A percentile compares a stretch with the other conserved stretches of the same genome.
Conservation (phyloP, 2,888 invertebrate genomes). For the Acleris literana region DNA sequence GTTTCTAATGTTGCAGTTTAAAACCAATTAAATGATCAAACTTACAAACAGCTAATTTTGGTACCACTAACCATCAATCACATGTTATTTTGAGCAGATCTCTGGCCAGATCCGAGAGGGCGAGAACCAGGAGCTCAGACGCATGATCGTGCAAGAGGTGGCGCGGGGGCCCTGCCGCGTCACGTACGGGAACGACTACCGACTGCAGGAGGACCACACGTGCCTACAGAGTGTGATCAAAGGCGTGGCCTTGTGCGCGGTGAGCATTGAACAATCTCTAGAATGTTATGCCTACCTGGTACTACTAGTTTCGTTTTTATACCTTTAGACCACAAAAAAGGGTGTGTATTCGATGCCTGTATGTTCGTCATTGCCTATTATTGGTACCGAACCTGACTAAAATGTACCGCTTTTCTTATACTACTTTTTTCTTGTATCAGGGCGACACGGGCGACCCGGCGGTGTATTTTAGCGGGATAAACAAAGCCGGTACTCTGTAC, state of each 20-base stretch:
- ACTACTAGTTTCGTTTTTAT: too few relatives aligned
- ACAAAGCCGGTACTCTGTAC: slow-evolving; percentile 66
- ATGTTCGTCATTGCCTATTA: too few relatives aligned
- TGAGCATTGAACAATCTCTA: slow-evolving; percentile 46
- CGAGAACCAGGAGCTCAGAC: slow-evolving; percentile 71
- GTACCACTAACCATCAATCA: too few relatives aligned
- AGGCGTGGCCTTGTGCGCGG: slow-evolving; percentile 74
- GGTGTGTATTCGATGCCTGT: too few relatives aligned
- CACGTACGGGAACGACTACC: slow-evolving; percentile 72
- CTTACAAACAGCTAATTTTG: too few relatives aligned
- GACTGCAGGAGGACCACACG: slow-evolving; percentile 72
- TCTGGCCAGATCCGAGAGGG: slow-evolving; percentile 75
- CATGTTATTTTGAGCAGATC: slow-evolving; percentile 53
- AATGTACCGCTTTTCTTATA: too few relatives aligned
- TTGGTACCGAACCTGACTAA: too few relatives aligned
- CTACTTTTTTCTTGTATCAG: slow-evolving; percentile 45
- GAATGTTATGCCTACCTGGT: too few relatives aligned
- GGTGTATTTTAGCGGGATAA: slow-evolving; percentile 72
- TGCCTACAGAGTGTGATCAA: slow-evolving; percentile 66
- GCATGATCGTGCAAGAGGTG: slow-evolving; percentile 71
- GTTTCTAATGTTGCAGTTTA: too few relatives aligned
- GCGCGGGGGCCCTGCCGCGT: slow-evolving; percentile 60
- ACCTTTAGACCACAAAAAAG: too few relatives aligned
- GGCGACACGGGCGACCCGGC: slow-evolving; percentile 78
- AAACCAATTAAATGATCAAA: too few relatives aligned